Evolutionary conservation across 2,888 invertebrate species (phyloP).

Genomic region (Drosophila multiciliata): DNA sequence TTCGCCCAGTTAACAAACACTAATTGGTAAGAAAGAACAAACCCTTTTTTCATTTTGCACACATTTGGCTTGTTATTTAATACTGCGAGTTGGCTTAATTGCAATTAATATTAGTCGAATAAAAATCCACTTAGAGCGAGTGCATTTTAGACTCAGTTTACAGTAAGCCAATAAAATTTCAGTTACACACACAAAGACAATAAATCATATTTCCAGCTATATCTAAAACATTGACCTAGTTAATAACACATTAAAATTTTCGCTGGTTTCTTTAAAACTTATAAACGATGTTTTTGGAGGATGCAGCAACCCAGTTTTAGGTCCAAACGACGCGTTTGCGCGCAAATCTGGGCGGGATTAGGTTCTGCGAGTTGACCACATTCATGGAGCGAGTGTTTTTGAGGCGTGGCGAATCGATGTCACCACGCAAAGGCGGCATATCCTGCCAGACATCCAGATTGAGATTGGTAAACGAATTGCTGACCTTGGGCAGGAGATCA

Average conservation of each 20-base stretch:
- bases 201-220: constrained; percentile 10
- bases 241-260: constrained; percentile 35
- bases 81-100: neutral
- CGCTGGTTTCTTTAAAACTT: neutral
- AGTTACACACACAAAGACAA: neutral
- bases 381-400: constrained; percentile 63
- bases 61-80: constrained; percentile 50
- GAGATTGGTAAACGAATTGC: constrained; percentile 76
- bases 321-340: constrained; percentile 83
- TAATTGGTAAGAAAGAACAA: too few relatives aligned
- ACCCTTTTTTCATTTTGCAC: constrained; percentile 6
- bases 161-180: constrained; percentile 6
- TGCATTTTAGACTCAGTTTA: constrained; percentile 14
- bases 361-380: constrained; percentile 70
- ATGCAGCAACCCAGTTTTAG: constrained; percentile 34
- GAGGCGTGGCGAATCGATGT: constrained; percentile 61
- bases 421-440: constrained; percentile 50
- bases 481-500: constrained; percentile 51
- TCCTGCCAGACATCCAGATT: constrained; percentile 78
- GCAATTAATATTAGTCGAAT: constrained; percentile 7
- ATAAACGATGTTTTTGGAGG: neutral
- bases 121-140: constrained; percentile 11
- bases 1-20: too few relatives aligned
- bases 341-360: constrained; percentile 78
- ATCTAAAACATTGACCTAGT: constrained; percentile 26